Base-by-base conservation (phyloP, 35 echinoderm and acorn worm species). In the Apostichopus californicus region DNA sequence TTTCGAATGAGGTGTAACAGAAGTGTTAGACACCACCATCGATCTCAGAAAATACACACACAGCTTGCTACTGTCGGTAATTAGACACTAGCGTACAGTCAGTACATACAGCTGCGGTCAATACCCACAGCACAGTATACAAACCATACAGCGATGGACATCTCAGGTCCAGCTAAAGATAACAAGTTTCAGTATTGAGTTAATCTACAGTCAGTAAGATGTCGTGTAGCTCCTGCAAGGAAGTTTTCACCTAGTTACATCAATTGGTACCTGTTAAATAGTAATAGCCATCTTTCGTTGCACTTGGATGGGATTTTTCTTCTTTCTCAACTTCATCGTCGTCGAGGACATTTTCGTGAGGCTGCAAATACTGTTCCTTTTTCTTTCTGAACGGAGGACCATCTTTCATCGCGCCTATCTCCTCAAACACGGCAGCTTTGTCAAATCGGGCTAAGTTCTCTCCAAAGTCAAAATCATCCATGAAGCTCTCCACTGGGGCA, bases 381-480 rank as follows among this genome's bases (percentile, higher is more conserved):
- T 88, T 93, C 61, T 88, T 78, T 64, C 24, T 56, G 9, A 71
- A 68, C 20, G 20, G 82, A 78, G 71, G 63, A 58, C 82, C 92
- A 25, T 93, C 82, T 66, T 25, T 79, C 83, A 92, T 91, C 1
- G 96, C 87, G 46, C 90, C 91, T 24, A 99, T 91, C 89, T 96
- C 97, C 66, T 99, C 94, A 86, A 96, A 99, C 1, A 98, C 90
- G 23, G 95, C 95, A 5, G 95, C 95, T 92, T 98, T 98, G 92
- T 98, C 93, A 84, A 98, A 98, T n/a, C 94, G 82, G 52, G 92
- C 94, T 54, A 96, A 77, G 75, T 96, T 98, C 54, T 92, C 91
- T 56, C 95, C 97, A 94, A 98, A 98, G 92, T 98, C 97, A 93
- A 98, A 98, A 83, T 98, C 97, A 73, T 91, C 85, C 15, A 94